Evolutionary conservation across 2,113 vertebrate genomes (phyloP).

Genomic region (Astatoreochromis straeleni): DNA sequence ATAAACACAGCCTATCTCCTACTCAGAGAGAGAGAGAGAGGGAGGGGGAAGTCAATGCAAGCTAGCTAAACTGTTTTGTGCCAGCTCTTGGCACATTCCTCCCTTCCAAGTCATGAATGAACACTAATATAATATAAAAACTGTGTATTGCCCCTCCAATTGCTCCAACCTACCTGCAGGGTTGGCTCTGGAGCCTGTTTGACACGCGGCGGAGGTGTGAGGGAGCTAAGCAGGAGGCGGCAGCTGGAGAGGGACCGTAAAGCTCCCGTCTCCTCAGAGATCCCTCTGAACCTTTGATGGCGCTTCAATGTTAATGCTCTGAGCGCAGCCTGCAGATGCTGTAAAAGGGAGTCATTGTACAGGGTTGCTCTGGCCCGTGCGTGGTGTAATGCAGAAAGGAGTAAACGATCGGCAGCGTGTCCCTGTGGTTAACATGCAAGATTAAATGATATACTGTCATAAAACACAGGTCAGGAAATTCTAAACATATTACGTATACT

Average conservation of each 20-base stretch:
- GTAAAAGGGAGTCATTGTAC: constrained; percentile 54
- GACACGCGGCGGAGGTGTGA: constrained; percentile 5
- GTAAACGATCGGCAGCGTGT: neutral
- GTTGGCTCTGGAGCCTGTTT: neutral
- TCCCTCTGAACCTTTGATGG: constrained; percentile 43
- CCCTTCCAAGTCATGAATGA: constrained; percentile 40
- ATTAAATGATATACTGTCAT: constrained; percentile 16
- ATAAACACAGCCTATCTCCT: constrained; percentile 34
- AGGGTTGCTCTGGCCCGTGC: constrained; percentile 5
- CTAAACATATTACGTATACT: neutral
- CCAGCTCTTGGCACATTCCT: constrained; percentile 23
- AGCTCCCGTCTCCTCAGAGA: constrained; percentile 32
- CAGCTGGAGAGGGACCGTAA: constrained; percentile 16
- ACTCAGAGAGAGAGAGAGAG: neutral
- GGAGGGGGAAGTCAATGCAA: constrained; percentile 10
- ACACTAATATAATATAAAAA: constrained; percentile 41
- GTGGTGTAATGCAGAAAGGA: constrained; percentile 22
- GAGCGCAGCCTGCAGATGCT: neutral
- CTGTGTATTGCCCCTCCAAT: constrained; percentile 6
- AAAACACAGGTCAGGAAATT: constrained; percentile 1
- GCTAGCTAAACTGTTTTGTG: neutral
- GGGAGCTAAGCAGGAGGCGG: neutral
- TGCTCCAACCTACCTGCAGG: neutral
- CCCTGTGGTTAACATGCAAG: constrained; percentile 10
- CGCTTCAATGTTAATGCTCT: constrained; percentile 21